A percentile compares a stretch with the other conserved stretches of the same genome.
phyloP scores from a whole-genome alignment of 2,797 vertebrate genomes.

The Dromococcyx pavoninus region DNA sequence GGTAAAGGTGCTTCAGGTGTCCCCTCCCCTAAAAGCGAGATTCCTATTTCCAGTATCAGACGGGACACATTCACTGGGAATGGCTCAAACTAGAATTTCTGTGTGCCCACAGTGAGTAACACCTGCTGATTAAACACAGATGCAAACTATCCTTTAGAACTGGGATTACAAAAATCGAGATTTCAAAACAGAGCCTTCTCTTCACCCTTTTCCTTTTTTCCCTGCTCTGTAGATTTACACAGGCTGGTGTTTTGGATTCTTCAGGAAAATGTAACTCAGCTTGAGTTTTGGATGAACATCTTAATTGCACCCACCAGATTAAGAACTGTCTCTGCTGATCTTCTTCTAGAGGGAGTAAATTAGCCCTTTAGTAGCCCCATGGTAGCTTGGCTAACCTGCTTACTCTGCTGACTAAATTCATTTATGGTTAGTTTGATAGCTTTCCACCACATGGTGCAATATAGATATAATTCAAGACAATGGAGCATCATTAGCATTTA shows the following conservation, averaged over 20 bases:
- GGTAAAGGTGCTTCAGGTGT: neutral
- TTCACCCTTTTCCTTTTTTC: neutral
- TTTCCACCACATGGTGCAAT: neutral
- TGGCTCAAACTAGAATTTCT: neutral
- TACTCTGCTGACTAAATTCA: neutral
- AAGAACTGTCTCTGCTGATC: neutral
- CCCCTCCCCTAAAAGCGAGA: neutral
- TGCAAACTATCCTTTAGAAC: neutral
- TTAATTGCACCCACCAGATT: neutral
- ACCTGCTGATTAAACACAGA: neutral
- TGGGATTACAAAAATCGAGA: neutral
- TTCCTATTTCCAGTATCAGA: neutral
- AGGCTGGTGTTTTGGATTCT: neutral
- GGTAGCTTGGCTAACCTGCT: neutral
- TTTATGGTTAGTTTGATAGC: neutral
- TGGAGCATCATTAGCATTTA: neutral
- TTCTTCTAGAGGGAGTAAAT: neutral
- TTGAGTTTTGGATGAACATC: neutral
- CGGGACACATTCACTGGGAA: neutral
- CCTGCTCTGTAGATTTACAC: neutral
- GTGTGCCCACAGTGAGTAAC: neutral
- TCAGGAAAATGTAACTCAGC: neutral
- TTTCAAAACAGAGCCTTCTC: neutral
- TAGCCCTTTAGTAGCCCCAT: conserved; percentile 4
- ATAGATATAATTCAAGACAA: conserved; percentile 6